These are phyloP conservation scores for Ptilorrhoa leucosticta DNA, from an alignment of 2,113 vertebrate species.

Conservation along the genomic window DNA sequence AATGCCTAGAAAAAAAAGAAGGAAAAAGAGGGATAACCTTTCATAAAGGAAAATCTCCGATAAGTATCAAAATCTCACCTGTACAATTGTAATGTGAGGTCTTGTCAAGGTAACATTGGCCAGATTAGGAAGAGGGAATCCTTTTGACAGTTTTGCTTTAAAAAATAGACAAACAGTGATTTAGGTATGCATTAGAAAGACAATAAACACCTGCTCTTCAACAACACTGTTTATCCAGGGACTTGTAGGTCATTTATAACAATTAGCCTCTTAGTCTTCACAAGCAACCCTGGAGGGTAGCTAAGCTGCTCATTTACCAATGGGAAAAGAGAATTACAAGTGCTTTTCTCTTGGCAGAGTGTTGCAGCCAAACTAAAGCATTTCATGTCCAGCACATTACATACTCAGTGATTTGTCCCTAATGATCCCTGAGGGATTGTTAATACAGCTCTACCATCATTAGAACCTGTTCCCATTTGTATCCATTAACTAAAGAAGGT, in stretches of 20 bases:
- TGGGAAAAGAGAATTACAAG: background rate
- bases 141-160: slow-evolving; percentile 70
- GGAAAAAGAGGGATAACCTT: background rate
- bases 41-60: background rate
- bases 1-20: background rate
- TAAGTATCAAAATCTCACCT: slow-evolving; percentile 56
- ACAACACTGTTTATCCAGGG: background rate
- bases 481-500: background rate
- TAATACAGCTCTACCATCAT: background rate
- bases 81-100: slow-evolving; percentile 57
- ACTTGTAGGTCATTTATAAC: background rate
- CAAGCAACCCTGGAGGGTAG: background rate
- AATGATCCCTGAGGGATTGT: background rate
- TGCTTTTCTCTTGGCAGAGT: background rate
- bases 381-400: background rate
- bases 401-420: background rate
- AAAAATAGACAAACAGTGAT: background rate
- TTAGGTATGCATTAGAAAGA: background rate
- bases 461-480: background rate
- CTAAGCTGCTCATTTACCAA: background rate
- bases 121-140: slow-evolving; percentile 67
- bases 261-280: background rate
- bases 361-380: background rate
- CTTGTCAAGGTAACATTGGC: slow-evolving; percentile 53
- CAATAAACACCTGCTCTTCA: background rate